Evolutionary conservation across 2,113 vertebrate genomes (phyloP), one percentile per base, ranked within the genome.

Genomic region (Chaetodon auriga): DNA sequence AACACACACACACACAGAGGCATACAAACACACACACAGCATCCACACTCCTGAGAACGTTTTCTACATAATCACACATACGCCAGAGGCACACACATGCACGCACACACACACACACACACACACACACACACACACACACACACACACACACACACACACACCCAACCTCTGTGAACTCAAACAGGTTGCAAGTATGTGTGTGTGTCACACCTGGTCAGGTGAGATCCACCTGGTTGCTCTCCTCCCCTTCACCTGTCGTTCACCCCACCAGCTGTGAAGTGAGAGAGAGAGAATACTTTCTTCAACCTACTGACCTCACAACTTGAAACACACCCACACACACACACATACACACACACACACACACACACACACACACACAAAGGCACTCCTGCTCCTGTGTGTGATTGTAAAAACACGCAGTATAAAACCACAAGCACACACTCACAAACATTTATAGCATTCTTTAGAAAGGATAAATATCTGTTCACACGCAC

Each of bases 181-280:
- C 38, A 25, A 45, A 57, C 13, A 53, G 15, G n/a, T 10, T n/a
- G 36, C 38, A 30, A 30, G 30, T 30, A 30, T 30, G 30, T 30
- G 30, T 48, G 38, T 38, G 25, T 54, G 45, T 57, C 70, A 85
- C 71, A 83, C 76, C 83, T 81, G 80, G 68, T 80, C 72, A 69
- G 64, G 74, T 68, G 36, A 72, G 73, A 63, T 30, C 53, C 77
- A 87, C 81, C 70, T 80, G 61, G 66, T 71, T 48, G 21, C 53
- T 71, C 78, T 72, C 66, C 58, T 64, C 66, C 68, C 58, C 62
- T 82, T 83, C 83, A 78, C 79, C 63, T 73, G 38, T 21, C 1
- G 0, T 12, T 89, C 58, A 81, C 68, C 77, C 16, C 2, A 16
- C 19, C 16, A 4, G n/a, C 62, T 72, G n/a, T 62, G 72, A 65